These are phyloP conservation scores for Gryon sp. DNA, from an alignment of 1,140 invertebrate species.

Conservation along the genomic window DNA sequence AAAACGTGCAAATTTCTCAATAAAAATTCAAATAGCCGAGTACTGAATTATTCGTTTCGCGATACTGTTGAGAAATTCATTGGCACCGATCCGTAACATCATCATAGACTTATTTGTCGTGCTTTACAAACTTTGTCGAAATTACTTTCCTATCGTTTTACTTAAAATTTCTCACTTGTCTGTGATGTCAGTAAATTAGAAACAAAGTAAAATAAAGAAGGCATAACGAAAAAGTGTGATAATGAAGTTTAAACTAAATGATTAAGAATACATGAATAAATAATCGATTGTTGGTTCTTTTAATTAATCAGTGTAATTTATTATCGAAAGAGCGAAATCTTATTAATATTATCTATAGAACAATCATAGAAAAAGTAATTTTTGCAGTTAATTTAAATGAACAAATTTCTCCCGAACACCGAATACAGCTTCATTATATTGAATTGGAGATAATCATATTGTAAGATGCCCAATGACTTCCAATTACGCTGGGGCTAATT, in stretches of 20 bases:
- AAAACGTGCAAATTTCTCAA: constrained; percentile 43
- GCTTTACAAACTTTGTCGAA: constrained; percentile 17
- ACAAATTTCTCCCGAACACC: constrained; percentile 15
- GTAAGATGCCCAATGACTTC: constrained; percentile 23
- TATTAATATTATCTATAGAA: too few relatives aligned
- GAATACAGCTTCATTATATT: constrained; percentile 11
- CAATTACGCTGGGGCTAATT: constrained; percentile 30
- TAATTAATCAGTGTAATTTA: too few relatives aligned
- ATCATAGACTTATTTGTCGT: constrained; percentile 3
- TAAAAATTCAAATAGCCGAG: constrained; percentile 37
- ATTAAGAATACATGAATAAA: too few relatives aligned
- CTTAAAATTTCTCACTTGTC: too few relatives aligned
- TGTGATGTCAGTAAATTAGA: too few relatives aligned
- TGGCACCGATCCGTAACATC: constrained; percentile 21
- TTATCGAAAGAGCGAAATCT: too few relatives aligned
- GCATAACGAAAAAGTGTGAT: too few relatives aligned
- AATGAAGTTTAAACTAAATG: too few relatives aligned
- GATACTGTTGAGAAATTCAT: constrained; percentile 33
- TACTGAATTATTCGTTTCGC: constrained; percentile 46
- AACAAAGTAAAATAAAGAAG: too few relatives aligned
- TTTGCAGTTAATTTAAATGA: constrained; percentile 6
- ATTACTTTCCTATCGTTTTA: too few relatives aligned
- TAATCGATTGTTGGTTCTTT: too few relatives aligned
- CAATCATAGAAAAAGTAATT: too few relatives aligned
- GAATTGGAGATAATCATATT: constrained; percentile 27